Evolutionary conservation across 2,113 vertebrate genomes (phyloP), one percentile per base, ranked within the genome.

Genomic region (Oreotrochilus melanogaster): DNA sequence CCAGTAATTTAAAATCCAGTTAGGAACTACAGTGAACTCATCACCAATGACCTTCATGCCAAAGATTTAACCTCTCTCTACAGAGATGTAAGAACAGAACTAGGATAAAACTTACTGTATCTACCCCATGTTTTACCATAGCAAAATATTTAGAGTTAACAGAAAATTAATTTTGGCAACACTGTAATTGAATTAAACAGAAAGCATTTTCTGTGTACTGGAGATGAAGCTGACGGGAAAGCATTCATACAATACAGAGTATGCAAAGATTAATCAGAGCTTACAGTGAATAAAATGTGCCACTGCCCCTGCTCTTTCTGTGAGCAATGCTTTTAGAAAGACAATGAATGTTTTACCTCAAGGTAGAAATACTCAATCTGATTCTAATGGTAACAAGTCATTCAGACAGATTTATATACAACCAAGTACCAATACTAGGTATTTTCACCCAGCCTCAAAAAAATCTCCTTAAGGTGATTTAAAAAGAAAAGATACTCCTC

Each of bases 141-240:
- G 79, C 82, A 96, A 89, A 92, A 97, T 95, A 92, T 87, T 96
- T 93, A 88, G 87, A 95, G 73, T 89, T 93, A 97, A 93, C 50
- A 95, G 91, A 95, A 96, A 96, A 97, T 93, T 96, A 96, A 96
- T 95, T 97, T 93, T 95, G 93, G 84, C 93, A 97, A 95, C 71
- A 75, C 56, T 82, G 62, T 92, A 95, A 96, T 96, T 94, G 95
- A 93, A 95, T 94, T 91, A 97, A 97, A 95, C 66, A 79, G 86
- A 89, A 85, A 94, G 87, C 30, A 64, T 92, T 93, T 95, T 86
- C 89, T 39, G 4, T 84, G 73, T 65, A 66, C 78, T 89, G 19
- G 19, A 79, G 74, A 65, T 58, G 13, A 76, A 78, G 69, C 5
- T 79, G 74, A 92, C 2, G 13, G 65, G 61, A 94, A 58, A 90